Percentiles rank a stretch among this genome's conserved stretches.
Evolutionary conservation across 2,113 vertebrate species (phyloP).

Genomic region (Gulo gulo): DNA sequence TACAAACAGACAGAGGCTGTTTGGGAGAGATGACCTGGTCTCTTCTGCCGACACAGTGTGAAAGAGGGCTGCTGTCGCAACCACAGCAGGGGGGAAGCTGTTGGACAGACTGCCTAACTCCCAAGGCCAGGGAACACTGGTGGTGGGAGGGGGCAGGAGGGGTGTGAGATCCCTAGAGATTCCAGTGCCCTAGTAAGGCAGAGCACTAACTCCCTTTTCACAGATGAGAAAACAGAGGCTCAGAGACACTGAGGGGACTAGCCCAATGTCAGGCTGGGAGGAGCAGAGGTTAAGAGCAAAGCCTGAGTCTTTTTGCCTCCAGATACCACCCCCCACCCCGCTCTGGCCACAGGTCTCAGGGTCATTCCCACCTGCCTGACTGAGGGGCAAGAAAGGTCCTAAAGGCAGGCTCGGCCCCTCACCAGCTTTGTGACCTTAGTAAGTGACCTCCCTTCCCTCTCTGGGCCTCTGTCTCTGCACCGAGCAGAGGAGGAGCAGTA

Average conservation of each 20-base stretch:
- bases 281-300: background rate
- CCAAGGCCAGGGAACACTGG: background rate
- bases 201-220: background rate
- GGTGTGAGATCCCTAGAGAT: background rate
- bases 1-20: background rate
- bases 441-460: background rate
- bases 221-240: background rate
- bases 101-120: background rate
- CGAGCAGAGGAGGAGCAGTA: background rate
- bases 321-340: background rate
- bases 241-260: background rate
- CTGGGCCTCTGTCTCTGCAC: background rate
- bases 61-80: background rate
- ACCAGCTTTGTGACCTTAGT: background rate
- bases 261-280: background rate
- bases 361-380: background rate
- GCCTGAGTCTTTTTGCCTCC: background rate
- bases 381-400: background rate
- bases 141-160: accelerated
- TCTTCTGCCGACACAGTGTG: background rate
- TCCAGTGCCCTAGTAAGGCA: background rate
- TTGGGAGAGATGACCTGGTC: background rate
- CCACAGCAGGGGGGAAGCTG: background rate
- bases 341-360: background rate
- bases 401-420: background rate